These are phyloP conservation scores for Heloderma charlesbogerti DNA, from an alignment of 2,113 vertebrate species.

Conservation along the genomic window DNA sequence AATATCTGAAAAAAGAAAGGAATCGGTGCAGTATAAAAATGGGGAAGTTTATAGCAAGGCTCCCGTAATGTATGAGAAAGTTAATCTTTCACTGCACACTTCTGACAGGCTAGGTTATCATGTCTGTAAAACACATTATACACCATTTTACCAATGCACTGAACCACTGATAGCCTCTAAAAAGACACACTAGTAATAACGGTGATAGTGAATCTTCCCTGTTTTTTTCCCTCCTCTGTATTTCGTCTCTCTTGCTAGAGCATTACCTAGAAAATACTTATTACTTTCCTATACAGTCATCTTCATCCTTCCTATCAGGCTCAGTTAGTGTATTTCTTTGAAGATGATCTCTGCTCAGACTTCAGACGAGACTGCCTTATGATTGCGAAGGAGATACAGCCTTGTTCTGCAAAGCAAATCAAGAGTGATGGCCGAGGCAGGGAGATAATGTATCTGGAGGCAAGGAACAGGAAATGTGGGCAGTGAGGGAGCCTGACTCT, in stretches of 20 bases:
- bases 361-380: neutral
- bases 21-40: neutral
- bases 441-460: neutral
- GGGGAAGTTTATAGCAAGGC: neutral
- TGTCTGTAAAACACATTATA: neutral
- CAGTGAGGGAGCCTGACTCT: constrained; percentile 25
- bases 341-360: neutral
- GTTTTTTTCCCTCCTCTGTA: neutral
- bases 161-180: neutral
- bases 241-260: too few species aligned
- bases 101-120: neutral
- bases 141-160: rapidly evolving
- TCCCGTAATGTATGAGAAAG: neutral
- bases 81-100: neutral
- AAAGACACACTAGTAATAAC: neutral
- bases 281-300: neutral
- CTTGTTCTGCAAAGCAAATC: constrained; percentile 19
- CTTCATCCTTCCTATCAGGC: neutral
- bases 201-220: neutral
- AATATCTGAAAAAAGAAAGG: neutral
- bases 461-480: neutral
- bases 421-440: neutral
- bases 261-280: neutral
- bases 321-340: neutral
- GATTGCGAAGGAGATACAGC: constrained; percentile 15